These are phyloP conservation scores for Zaprionus obscuricornis DNA, from an alignment of 2,888 invertebrate genomes.

Conservation along the genomic window DNA sequence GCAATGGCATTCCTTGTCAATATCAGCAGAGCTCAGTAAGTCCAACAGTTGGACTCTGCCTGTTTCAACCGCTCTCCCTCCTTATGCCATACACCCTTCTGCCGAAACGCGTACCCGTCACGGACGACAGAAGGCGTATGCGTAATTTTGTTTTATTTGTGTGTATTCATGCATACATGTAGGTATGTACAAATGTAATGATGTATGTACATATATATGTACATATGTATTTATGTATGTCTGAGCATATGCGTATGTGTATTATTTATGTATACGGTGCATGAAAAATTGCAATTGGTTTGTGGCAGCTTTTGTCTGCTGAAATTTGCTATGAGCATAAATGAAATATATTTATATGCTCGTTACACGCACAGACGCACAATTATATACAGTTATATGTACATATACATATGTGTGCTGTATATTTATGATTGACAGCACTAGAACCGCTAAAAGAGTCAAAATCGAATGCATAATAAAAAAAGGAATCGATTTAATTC, in stretches of 20 bases:
- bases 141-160: conserved; percentile 72
- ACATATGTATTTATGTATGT: conserved; percentile 8
- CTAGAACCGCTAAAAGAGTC: conserved; percentile 22
- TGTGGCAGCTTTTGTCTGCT: conserved; percentile 61
- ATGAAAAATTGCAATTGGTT: conserved; percentile 76
- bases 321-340: conserved; percentile 65
- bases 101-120: no score
- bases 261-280: conserved; percentile 74
- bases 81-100: no score
- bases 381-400: conserved; percentile 2
- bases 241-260: conserved; percentile 37
- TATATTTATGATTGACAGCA: conserved; percentile 17
- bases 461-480: conserved; percentile 45
- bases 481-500: conserved; percentile 43
- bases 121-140: conserved; percentile 73
- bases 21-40: conserved; percentile 56
- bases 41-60: conserved; percentile 1
- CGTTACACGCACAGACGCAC: neutral
- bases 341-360: conserved; percentile 51
- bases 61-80: no score
- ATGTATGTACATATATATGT: conserved; percentile 11
- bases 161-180: conserved; percentile 8
- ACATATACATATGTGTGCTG: conserved; percentile 12
- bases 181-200: conserved; percentile 18
- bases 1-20: conserved; percentile 65